phyloP scores from a whole-genome alignment of 2,888 invertebrate species.

The Epinotia ramella region DNA sequence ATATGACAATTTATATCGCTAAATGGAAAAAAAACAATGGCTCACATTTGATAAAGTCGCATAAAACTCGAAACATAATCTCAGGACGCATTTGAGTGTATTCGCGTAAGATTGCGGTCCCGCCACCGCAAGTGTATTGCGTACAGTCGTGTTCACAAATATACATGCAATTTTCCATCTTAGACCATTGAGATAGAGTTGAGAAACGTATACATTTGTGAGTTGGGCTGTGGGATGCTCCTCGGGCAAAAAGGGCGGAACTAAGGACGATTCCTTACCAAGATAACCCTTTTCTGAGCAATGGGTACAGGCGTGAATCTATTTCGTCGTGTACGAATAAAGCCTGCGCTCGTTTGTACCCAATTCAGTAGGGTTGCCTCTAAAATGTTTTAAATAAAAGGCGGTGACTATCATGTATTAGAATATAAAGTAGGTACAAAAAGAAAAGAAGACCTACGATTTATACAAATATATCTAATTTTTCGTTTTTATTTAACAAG shows the following conservation, averaged over 20 bases:
- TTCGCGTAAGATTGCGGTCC: conserved; percentile 1
- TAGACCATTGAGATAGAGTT: background rate
- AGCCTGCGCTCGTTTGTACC: conserved; percentile 51
- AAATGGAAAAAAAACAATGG: no score
- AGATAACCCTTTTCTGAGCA: background rate
- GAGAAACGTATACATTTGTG: background rate
- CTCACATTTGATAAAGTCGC: background rate
- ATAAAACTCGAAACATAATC: conserved; percentile 7
- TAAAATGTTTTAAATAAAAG: background rate
- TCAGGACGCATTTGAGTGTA: conserved; percentile 9
- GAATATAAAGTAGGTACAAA: no score
- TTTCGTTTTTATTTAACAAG: no score
- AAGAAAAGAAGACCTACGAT: no score
- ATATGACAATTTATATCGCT: no score
- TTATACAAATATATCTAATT: no score
- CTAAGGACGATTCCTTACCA: background rate
- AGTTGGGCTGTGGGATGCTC: background rate
- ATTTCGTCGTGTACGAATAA: conserved; percentile 69
- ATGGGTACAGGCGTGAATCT: background rate
- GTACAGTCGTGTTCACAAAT: background rate
- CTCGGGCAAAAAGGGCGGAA: background rate
- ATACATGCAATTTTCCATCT: background rate
- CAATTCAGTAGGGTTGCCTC: conserved; percentile 8
- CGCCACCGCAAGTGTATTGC: background rate
- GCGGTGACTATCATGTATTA: no score